Base-by-base conservation (phyloP, 2,888 invertebrate species). In the Temnothorax rugatulus region DNA sequence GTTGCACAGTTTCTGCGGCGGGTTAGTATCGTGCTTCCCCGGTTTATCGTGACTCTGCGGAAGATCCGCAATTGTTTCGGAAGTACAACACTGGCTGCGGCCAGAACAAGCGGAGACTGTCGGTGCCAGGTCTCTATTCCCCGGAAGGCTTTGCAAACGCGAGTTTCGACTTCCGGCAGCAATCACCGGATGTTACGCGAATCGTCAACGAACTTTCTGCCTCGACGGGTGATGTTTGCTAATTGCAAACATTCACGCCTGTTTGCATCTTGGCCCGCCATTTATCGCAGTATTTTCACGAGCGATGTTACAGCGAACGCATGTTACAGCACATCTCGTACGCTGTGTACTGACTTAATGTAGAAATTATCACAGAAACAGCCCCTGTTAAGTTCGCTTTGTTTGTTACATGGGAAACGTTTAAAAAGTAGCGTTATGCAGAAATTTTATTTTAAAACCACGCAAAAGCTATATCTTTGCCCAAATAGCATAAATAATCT, bases 201-300 rank as follows among this genome's bases (percentile, higher is more conserved):
- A 68, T 86, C 86, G 82, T 84, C 86, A 69, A 86, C 82, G 34
- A 85, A 86, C 87, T 87, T 87, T 86, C 77, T 52, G 57, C 52
- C 66, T 18, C 54, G 69, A 85, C 75, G 79, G 74, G 29, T 77
- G 71, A 69, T 85, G 63, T 77, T 85, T 83, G 57, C 57, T 61
- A 63, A 84, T 81, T 81, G 73, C 73, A 59, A 71, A 71, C 79
- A 71, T 81, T 71, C 38, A 57, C 47, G 73, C 47, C 47, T 59
- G 79, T 81, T 71, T 79, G 79, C 73, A 71, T 47, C 59, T 59
- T 47, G 47, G 34, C 13, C 15, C 71, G 63, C 8, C 69, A 34
- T 69, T 79, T 47, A 47, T 71, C 21, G 34, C 4, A 21, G 11
- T 81, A 81, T 81, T 81, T 81, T 81, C 73, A 11, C 13, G 59